phyloP scores from a whole-genome alignment of 1,140 invertebrate genomes.

The Anadara kagoshimensis region DNA sequence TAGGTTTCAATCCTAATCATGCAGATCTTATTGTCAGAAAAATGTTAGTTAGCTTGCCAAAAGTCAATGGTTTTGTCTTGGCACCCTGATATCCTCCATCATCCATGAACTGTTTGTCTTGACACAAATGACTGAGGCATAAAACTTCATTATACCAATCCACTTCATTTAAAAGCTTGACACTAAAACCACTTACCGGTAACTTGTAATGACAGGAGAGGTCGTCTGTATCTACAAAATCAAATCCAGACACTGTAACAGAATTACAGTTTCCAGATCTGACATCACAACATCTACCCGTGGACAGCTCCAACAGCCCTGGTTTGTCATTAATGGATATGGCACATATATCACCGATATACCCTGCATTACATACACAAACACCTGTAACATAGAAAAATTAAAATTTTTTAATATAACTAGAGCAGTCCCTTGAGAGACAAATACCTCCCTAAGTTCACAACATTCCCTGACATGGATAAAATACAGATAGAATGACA shows the following conservation, averaged over 20 bases:
- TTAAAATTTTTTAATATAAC: not conserved
- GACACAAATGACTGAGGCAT: no score
- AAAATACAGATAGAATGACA: no score
- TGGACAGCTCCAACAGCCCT: not conserved
- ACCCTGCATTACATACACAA: slow-evolving; percentile 38
- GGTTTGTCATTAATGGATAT: slow-evolving; percentile 22
- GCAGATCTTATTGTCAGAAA: no score
- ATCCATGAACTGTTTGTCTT: no score
- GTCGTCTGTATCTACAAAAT: slow-evolving; percentile 36
- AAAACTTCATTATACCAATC: no score
- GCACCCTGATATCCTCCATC: no score
- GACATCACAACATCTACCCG: slow-evolving; percentile 19
- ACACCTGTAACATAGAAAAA: slow-evolving; percentile 27
- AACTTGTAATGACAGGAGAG: slow-evolving; percentile 36
- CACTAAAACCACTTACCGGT: not conserved
- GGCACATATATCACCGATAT: slow-evolving; percentile 37
- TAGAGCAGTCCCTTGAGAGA: not conserved
- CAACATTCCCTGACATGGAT: no score
- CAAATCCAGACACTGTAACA: slow-evolving; percentile 24
- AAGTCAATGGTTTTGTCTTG: no score
- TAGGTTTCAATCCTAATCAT: no score
- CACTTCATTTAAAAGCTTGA: no score
- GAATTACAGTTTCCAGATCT: slow-evolving; percentile 10
- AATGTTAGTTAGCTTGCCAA: no score
- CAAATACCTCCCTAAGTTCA: no score